These are phyloP conservation scores for Apogon talboti DNA, from an alignment of 2,797 vertebrate genomes.

Conservation along the genomic window DNA sequence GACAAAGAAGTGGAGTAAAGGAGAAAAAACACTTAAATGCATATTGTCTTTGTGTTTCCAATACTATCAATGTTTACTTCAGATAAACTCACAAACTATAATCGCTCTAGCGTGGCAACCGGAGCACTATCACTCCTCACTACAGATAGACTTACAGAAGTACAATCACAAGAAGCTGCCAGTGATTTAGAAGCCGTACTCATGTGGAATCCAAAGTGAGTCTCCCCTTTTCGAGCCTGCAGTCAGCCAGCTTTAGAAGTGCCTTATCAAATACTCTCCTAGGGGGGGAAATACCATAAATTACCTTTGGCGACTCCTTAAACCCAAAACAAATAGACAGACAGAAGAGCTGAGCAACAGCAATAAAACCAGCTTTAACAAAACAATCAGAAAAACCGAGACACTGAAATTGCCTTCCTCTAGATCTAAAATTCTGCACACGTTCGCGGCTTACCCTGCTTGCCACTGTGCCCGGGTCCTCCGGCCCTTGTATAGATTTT, in stretches of 20 bases:
- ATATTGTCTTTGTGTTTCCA: slow-evolving; percentile 53
- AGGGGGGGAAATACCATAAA: slow-evolving; percentile 67
- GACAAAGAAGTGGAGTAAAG: slow-evolving; percentile 38
- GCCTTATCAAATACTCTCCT: slow-evolving; percentile 73
- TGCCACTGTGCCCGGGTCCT: slow-evolving; percentile 58
- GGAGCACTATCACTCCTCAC: slow-evolving; percentile 59
- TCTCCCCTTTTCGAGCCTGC: slow-evolving; percentile 37
- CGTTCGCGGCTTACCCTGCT: slow-evolving; percentile 49
- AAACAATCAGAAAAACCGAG: slow-evolving; percentile 72
- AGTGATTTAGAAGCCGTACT: slow-evolving; percentile 64
- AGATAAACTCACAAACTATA: slow-evolving; percentile 69
- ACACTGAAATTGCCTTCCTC: slow-evolving; percentile 71
- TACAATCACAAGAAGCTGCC: slow-evolving; percentile 64
- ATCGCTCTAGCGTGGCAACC: slow-evolving; percentile 38
- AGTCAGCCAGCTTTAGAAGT: slow-evolving; percentile 57
- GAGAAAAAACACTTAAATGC: slow-evolving; percentile 41
- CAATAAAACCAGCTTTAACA: slow-evolving; percentile 80
- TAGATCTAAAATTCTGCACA: slow-evolving; percentile 61
- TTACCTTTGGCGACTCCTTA: slow-evolving; percentile 76
- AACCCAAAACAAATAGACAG: slow-evolving; percentile 78
- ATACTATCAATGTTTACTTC: slow-evolving; percentile 69
- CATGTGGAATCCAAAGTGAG: slow-evolving; percentile 64
- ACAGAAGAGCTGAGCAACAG: slow-evolving; percentile 74
- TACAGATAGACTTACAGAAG: slow-evolving; percentile 65
- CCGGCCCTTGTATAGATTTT: slow-evolving; percentile 70